Percentiles rank a stretch among this genome's conserved stretches.
Conservation (phyloP, 2,797 vertebrate species). For the Triplophysa bombifrons region DNA sequence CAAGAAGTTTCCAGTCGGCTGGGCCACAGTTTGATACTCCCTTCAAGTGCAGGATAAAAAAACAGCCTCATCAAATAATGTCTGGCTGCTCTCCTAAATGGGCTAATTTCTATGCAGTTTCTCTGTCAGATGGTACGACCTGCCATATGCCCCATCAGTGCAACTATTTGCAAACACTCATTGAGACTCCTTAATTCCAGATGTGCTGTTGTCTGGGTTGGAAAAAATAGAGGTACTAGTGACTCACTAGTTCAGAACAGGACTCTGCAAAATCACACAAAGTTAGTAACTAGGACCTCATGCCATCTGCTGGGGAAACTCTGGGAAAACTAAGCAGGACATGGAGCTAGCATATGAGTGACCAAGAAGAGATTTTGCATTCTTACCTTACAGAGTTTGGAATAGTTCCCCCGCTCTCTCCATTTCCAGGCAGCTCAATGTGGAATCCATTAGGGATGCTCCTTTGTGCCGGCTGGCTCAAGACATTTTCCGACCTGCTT, state of each 20-base stretch:
- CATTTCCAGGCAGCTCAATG: slow-evolving; percentile 67
- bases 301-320: slow-evolving; percentile 68
- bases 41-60: slow-evolving; percentile 8
- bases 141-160: slow-evolving; percentile 36
- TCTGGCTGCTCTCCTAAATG: background rate
- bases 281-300: slow-evolving; percentile 44
- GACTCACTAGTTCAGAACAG: slow-evolving; percentile 31
- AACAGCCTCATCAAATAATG: background rate
- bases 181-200: background rate
- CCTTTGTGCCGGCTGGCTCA: slow-evolving; percentile 85
- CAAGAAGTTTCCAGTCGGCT: slow-evolving; percentile 38
- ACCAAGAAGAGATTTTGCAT: background rate
- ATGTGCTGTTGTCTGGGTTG: background rate
- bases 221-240: background rate
- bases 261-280: slow-evolving; percentile 18
- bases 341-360: background rate
- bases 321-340: slow-evolving; percentile 31
- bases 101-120: slow-evolving; percentile 21
- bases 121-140: slow-evolving; percentile 24
- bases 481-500: slow-evolving; percentile 92
- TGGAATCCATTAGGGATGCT: slow-evolving; percentile 91
- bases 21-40: background rate
- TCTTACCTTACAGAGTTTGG: slow-evolving; percentile 88
- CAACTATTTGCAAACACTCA: background rate
- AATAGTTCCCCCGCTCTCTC: slow-evolving; percentile 79